Evolutionary conservation across 2,113 vertebrate species (phyloP).

Genomic region (Mastomys coucha): DNA sequence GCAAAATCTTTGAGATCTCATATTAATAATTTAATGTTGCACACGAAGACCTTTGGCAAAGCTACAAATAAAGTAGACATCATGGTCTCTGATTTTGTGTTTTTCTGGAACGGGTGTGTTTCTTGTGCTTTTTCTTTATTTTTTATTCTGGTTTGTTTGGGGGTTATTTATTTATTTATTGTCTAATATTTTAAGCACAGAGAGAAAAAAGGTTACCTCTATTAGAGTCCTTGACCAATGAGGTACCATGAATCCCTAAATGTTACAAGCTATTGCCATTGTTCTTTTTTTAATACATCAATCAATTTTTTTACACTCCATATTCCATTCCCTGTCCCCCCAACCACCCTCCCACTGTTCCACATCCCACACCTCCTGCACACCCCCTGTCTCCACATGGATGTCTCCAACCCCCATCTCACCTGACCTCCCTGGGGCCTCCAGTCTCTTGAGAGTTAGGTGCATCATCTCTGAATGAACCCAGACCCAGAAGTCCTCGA

Average conservation of each 20-base stretch:
- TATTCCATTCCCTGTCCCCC: no score
- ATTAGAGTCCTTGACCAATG: neutral
- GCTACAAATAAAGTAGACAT: neutral
- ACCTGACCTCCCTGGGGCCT: no score
- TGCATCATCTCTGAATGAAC: no score
- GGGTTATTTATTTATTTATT: neutral
- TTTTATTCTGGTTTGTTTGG: neutral
- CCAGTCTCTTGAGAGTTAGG: no score
- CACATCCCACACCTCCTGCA: no score
- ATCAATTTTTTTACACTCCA: no score
- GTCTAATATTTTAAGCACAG: neutral
- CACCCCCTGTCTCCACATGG: no score
- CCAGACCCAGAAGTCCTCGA: no score
- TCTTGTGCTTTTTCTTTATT: neutral
- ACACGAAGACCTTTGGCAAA: neutral
- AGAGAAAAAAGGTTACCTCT: neutral
- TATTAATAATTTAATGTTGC: neutral
- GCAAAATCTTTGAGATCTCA: neutral
- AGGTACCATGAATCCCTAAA: neutral
- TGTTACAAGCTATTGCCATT: neutral
- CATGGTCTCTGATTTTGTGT: neutral
- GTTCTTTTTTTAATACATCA: no score
- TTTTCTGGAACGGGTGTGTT: neutral
- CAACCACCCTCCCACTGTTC: no score
- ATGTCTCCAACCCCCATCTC: no score